These are phyloP conservation scores for Flabesymbios commensalis DNA, from an alignment of 2,888 invertebrate species.

Conservation along the genomic window DNA sequence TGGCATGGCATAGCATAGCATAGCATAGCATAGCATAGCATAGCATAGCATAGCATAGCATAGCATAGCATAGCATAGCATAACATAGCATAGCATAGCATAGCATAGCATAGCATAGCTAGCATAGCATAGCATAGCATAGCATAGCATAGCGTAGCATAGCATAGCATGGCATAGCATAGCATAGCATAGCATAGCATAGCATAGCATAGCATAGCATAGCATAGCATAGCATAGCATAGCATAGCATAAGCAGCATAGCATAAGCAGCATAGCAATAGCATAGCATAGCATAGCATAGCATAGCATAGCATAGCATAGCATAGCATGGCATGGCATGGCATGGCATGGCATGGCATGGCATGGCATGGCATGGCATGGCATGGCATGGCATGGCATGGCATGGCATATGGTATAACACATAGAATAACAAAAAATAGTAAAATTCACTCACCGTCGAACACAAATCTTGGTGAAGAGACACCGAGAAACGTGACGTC, in stretches of 20 bases:
- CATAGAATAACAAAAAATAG: neutral
- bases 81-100: neutral
- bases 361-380: conserved; percentile 8
- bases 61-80: neutral
- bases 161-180: neutral
- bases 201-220: conserved; percentile 1
- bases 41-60: neutral
- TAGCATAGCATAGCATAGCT: no score
- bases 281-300: neutral
- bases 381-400: conserved; percentile 4
- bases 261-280: no score
- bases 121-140: no score
- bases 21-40: neutral
- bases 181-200: no score
- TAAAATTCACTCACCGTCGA: no score
- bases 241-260: no score
- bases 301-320: conserved; percentile 1
- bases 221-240: neutral
- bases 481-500: no score
- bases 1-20: neutral
- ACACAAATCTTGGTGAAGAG: no score
- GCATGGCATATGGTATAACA: neutral
- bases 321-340: neutral
- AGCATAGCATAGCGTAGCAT: no score
- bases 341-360: conserved; percentile 7